Evolutionary conservation across 2,113 vertebrate species (phyloP), one percentile per base, ranked within the genome.

Genomic region (Halichoeres trimaculatus): DNA sequence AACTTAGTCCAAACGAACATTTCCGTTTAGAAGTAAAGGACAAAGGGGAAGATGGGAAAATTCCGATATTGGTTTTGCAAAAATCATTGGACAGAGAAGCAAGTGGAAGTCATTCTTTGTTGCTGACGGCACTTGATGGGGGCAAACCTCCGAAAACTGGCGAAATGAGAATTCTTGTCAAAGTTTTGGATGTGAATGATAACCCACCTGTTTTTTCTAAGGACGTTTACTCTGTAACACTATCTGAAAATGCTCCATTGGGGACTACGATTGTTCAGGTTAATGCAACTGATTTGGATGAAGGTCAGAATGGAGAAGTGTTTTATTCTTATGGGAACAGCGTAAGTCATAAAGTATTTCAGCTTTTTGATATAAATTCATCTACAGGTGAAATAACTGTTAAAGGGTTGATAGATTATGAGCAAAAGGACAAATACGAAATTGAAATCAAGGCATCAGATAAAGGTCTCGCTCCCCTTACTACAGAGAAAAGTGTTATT

Each of bases 391-490:
- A 91, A 1, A 76, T 94, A 4, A 65, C 10, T 17, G 89, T 93
- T 0, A 90, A 73, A 22, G 83, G 83, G 0, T 1, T 19, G 0
- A 68, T 94, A 24, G 87, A 94, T 38, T 93, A 81, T 64, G 93
- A 94, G 24, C 47, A 73, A 2, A 87, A 60, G 0, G 72, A 92
- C 0, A 67, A 14, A n/a, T 92, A 90, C 51, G 87, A 92, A 26
- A 82, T 94, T 20, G 90, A 93, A 60, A 88, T 94, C 2, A 59
- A 91, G 0, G 92, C 92, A 0, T 89, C 90, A 0, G 93, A 94
- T 45, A 91, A 85, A 78, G 81, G 74, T 4, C 0, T 57, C 0
- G 77, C 58, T 51, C 88, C 85, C 7, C 24, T 89, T 0, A 41
- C 69, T 0, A 75, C 80, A 9, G 40, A 89, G n/a, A 89, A 89